Percentiles rank a stretch among this genome's conserved stretches.
Conservation (phyloP, 1,140 invertebrate genomes). For the Zaprionus lachaisei region DNA sequence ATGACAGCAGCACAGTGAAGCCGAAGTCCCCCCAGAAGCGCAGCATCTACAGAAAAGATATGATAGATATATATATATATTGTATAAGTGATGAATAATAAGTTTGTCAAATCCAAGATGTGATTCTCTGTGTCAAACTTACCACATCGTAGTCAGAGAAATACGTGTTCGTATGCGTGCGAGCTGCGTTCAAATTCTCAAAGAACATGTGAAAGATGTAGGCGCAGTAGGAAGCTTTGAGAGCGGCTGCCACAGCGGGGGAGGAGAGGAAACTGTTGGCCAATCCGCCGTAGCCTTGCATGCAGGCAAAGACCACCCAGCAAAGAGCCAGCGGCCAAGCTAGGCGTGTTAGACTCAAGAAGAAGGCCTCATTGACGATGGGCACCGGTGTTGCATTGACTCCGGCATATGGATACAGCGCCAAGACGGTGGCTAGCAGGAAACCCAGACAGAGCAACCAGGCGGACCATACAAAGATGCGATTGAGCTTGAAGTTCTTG, state of each 20-base stretch:
- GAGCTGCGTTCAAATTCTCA: slow-evolving; percentile 36
- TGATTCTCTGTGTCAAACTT: slow-evolving; percentile 5
- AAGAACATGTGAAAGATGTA: slow-evolving; percentile 85
- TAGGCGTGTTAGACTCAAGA: slow-evolving; percentile 87
- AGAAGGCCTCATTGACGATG: slow-evolving; percentile 86
- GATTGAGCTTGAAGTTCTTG: slow-evolving; percentile 34
- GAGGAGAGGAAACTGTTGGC: slow-evolving; percentile 85
- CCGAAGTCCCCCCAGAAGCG: slow-evolving; percentile 68
- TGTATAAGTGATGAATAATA: neutral
- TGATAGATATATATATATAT: neutral
- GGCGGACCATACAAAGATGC: slow-evolving; percentile 36
- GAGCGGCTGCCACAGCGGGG: slow-evolving; percentile 85
- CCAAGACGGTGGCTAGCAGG: slow-evolving; percentile 69
- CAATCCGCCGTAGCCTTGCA: slow-evolving; percentile 87
- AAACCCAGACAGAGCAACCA: slow-evolving; percentile 61
- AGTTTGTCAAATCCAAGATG: neutral
- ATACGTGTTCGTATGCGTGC: slow-evolving; percentile 41
- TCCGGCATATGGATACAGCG: slow-evolving; percentile 64
- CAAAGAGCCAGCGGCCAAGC: slow-evolving; percentile 87
- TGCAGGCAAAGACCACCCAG: slow-evolving; percentile 89
- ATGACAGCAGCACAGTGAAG: slow-evolving; percentile 57
- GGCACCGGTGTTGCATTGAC: slow-evolving; percentile 47
- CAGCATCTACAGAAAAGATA: slow-evolving; percentile 44
- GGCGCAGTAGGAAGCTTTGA: slow-evolving; percentile 85
- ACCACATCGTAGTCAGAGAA: slow-evolving; percentile 69